A percentile compares a stretch with the other conserved stretches of the same genome.
Evolutionary conservation across 2,888 invertebrate genomes (phyloP).

Genomic region (Alloplasta piceator): DNA sequence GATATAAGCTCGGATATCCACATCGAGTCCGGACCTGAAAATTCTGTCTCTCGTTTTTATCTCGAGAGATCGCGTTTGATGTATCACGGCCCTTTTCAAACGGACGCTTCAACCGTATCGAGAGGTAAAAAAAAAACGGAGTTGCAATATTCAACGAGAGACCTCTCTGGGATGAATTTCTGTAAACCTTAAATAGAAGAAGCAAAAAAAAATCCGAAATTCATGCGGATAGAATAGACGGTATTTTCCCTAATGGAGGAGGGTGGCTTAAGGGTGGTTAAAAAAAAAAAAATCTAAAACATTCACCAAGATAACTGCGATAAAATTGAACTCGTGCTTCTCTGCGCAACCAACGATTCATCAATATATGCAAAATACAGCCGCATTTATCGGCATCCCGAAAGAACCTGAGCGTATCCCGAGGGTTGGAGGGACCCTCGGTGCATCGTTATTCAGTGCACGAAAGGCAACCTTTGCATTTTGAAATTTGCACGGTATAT

Average conservation of each 20-base stretch:
- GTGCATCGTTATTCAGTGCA: slow-evolving; percentile 73
- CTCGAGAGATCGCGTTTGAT: background rate
- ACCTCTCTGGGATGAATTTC: too few species aligned
- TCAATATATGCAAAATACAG: slow-evolving; percentile 10
- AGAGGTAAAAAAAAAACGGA: too few species aligned
- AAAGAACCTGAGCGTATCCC: slow-evolving; percentile 26
- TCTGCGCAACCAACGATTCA: background rate
- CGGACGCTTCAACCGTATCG: background rate
- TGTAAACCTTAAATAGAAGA: background rate
- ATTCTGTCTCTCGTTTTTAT: slow-evolving; percentile 16
- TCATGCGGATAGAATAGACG: background rate
- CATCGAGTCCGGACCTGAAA: slow-evolving; percentile 37
- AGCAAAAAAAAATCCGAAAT: background rate
- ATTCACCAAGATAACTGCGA: slow-evolving; percentile 21
- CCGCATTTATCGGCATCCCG: background rate
- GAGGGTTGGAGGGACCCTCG: slow-evolving; percentile 10
- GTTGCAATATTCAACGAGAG: background rate
- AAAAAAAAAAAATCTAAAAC: background rate
- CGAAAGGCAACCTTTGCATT: slow-evolving; percentile 76
- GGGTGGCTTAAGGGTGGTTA: background rate
- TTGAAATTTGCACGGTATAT: slow-evolving; percentile 71
- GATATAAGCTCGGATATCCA: slow-evolving; percentile 27
- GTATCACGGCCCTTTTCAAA: background rate
- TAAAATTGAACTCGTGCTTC: background rate
- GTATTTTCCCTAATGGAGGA: slow-evolving; percentile 34